phyloP scores from a whole-genome alignment of 2,797 vertebrate genomes.

The Anniella stebbinsi region DNA sequence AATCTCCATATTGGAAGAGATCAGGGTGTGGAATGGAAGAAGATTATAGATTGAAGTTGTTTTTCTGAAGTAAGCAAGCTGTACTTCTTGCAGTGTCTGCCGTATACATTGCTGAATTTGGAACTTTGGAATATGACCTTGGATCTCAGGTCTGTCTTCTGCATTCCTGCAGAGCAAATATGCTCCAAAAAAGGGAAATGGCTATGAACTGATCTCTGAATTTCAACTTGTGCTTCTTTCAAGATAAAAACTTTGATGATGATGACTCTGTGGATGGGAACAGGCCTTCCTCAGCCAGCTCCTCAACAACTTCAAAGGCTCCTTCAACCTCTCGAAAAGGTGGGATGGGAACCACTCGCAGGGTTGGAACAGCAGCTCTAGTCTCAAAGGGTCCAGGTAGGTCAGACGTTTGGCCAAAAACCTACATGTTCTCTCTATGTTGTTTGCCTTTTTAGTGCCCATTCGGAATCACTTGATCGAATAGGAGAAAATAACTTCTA shows the following conservation, averaged over 20 bases:
- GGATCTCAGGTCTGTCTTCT: background rate
- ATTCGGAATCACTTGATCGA: background rate
- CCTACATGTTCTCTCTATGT: background rate
- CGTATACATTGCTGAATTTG: background rate
- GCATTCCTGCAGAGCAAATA: background rate
- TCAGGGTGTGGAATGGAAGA: background rate
- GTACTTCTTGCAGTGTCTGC: background rate
- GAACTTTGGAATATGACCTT: background rate
- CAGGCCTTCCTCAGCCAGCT: constrained; percentile 93
- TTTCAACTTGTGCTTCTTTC: constrained; percentile 44
- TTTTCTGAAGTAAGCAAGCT: background rate
- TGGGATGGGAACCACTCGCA: constrained; percentile 84
- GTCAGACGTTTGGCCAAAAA: background rate
- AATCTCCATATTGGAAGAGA: background rate
- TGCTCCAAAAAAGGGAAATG: accelerated
- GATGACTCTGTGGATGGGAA: constrained; percentile 98
- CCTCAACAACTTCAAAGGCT: constrained; percentile 89
- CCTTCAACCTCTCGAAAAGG: constrained; percentile 86
- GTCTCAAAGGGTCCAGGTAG: constrained; percentile 88
- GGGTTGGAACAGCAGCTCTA: constrained; percentile 85
- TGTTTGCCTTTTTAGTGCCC: background rate
- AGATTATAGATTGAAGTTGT: background rate
- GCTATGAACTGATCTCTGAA: background rate
- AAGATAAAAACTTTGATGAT: constrained; percentile 99
- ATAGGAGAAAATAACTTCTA: background rate